Base-by-base conservation (phyloP, 2,888 invertebrate genomes). In the Drosophila koepferae region DNA sequence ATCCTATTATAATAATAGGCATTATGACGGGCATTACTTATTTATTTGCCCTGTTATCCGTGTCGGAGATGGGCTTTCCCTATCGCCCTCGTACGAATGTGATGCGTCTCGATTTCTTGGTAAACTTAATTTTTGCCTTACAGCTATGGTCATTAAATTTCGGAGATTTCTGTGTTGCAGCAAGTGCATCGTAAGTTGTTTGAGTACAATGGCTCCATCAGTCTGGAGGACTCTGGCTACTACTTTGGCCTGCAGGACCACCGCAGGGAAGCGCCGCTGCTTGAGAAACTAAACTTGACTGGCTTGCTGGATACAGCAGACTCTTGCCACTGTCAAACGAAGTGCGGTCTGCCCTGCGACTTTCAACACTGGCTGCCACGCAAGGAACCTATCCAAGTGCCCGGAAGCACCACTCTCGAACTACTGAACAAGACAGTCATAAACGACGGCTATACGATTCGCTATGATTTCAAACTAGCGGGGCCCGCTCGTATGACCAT, bases 11-110 rank as follows among this genome's bases (percentile, higher is more conserved):
- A 12, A 61, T 92, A 34, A 66, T 92, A 2, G 73, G 77, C 0
- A 79, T 84, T 2, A 69, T 92, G n/a, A 71, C 82, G 0, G 40
- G 81, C 2, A 61, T 86, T 0, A 87, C 74, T 20, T 83, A 91
- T 31, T 80, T 90, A 56, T 92, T 92, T 65, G 74, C 90, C 54
- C 87, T 91, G 72, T 80, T 92, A 12, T 76, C 91, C 34, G 90
- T 94, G 10, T 94, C 95, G 6, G 92, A 94, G 1, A 80, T 95
- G 23, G 95, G 95, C 3, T 95, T 95, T 78, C 95, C 95, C 2
- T 95, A 94, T 81, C 93, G 93, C 28, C 93, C 92, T 38, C 92
- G 94, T 54, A 92, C 93, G 1, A 91, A 92, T 53, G 93, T 94
- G 0, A 94, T 95, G 85, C 91, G 87, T 0, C 83, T 87, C 1